These are phyloP conservation scores for Lanistes nyassanus DNA, from an alignment of 1,140 invertebrate genomes.

Conservation along the genomic window DNA sequence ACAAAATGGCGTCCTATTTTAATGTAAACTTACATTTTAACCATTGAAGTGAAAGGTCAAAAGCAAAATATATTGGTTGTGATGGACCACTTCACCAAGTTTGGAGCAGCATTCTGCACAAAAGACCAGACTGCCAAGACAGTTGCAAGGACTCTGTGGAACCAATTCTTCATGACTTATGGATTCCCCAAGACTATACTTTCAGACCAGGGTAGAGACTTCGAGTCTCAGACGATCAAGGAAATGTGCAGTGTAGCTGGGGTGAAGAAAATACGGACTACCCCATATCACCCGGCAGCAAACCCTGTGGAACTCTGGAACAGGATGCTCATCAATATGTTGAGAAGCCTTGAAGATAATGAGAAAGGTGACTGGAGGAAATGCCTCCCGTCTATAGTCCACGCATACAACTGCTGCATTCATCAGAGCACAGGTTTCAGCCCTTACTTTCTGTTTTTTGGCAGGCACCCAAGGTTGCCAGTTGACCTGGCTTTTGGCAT, in stretches of 20 bases:
- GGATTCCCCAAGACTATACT: no score
- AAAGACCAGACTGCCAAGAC: no score
- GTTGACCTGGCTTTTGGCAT: no score
- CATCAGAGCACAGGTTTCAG: no score
- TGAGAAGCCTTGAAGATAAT: conserved; percentile 27
- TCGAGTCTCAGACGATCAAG: conserved; percentile 3
- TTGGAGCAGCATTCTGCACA: no score
- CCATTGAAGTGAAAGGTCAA: conserved; percentile 17
- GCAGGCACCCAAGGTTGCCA: no score
- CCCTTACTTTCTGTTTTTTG: conserved; percentile 23
- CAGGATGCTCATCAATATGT: conserved; percentile 26
- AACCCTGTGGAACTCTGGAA: conserved; percentile 30
- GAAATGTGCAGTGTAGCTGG: neutral
- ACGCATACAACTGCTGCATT: no score
- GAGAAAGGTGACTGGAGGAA: conserved; percentile 24
- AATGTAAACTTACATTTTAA: conserved; percentile 9
- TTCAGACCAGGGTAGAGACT: conserved; percentile 22
- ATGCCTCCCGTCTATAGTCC: conserved; percentile 11
- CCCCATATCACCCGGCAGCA: conserved; percentile 29
- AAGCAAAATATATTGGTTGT: conserved; percentile 13
- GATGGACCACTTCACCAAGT: conserved; percentile 9
- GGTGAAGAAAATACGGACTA: conserved; percentile 29
- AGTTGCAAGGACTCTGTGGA: no score
- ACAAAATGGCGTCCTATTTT: no score
- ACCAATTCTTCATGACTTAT: no score